Evolutionary conservation across 1,140 invertebrate species (phyloP).

Genomic region (Bombus balteatus): DNA sequence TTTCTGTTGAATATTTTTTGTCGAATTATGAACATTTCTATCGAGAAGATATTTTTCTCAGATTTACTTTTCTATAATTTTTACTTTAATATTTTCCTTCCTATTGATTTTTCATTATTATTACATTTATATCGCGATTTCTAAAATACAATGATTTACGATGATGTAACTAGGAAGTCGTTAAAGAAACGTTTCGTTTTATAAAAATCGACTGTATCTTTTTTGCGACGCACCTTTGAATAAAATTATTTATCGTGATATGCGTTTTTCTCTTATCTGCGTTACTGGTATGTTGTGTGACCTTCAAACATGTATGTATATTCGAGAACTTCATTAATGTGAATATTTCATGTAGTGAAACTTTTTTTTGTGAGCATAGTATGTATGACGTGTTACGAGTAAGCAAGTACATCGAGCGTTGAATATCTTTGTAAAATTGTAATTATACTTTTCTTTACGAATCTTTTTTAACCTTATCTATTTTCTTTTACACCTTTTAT

Average conservation of each 20-base stretch:
- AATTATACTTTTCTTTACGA: neutral
- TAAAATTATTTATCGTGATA: constrained; percentile 38
- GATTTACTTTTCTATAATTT: neutral
- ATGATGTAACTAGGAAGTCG: constrained; percentile 21
- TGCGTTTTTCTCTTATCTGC: constrained; percentile 16
- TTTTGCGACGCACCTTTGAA: neutral
- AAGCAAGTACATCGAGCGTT: neutral
- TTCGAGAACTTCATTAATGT: constrained; percentile 25
- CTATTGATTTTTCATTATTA: neutral
- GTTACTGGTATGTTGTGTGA: neutral
- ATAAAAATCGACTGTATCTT: neutral
- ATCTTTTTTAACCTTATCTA: neutral
- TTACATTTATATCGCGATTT: neutral
- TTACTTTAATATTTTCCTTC: neutral
- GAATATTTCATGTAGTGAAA: constrained; percentile 36
- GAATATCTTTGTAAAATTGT: neutral
- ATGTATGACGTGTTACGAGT: constrained; percentile 5
- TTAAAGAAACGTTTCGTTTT: neutral
- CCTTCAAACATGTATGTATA: constrained; percentile 17
- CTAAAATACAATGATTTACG: neutral
- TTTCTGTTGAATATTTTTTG: no score
- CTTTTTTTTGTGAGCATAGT: constrained; percentile 18
- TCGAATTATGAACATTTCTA: neutral
- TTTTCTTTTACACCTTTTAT: neutral
- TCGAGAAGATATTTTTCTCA: neutral